These are phyloP conservation scores for Anabacerthia variegaticeps DNA, from an alignment of 2,797 vertebrate species.

Conservation along the genomic window DNA sequence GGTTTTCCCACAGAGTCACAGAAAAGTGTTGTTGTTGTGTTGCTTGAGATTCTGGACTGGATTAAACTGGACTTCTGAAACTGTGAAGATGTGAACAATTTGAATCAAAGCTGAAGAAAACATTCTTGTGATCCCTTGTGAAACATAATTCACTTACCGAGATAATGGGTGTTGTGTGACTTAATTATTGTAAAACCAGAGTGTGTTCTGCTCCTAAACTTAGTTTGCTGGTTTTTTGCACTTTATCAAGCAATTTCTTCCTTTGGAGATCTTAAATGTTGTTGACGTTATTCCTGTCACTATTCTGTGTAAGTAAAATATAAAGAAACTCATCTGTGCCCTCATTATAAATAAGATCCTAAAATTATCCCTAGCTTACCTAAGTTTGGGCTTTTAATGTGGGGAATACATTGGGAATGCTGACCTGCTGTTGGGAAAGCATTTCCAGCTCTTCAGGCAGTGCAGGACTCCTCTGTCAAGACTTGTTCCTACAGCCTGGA, in stretches of 20 bases:
- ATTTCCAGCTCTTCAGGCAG: neutral
- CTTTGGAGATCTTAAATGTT: neutral
- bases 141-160: neutral
- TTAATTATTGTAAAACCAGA: neutral
- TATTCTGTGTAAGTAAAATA: neutral
- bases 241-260: neutral
- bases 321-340: neutral
- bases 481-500: neutral
- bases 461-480: neutral
- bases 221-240: neutral
- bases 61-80: neutral
- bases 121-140: neutral
- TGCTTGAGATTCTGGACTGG: neutral
- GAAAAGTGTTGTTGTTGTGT: neutral
- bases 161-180: neutral
- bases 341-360: neutral
- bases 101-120: slow-evolving; percentile 5
- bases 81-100: neutral
- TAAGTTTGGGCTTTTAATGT: neutral
- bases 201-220: neutral
- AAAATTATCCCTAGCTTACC: neutral
- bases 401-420: neutral
- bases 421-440: neutral
- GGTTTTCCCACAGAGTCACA: neutral
- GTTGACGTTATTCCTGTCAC: neutral